A percentile compares a stretch with the other conserved stretches of the same genome.
Evolutionary conservation across 1,140 invertebrate genomes (phyloP).

Genomic region (Drosophila lacteicornis): DNA sequence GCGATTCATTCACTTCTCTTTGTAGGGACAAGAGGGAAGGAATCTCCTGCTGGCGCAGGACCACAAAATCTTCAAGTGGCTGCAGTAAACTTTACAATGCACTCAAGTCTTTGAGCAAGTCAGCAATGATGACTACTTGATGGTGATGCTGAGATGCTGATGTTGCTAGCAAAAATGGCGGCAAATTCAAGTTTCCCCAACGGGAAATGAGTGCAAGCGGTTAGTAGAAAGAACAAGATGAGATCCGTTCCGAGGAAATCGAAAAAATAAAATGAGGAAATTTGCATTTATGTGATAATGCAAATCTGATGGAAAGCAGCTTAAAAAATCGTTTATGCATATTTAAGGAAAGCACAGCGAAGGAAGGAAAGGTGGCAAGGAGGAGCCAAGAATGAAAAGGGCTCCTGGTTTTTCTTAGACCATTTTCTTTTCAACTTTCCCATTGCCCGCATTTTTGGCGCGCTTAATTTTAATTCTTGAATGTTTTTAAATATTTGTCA

Average conservation of each 20-base stretch:
- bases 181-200: slow-evolving; percentile 22
- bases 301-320: slow-evolving; percentile 42
- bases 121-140: slow-evolving; percentile 42
- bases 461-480: not conserved
- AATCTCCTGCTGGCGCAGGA: slow-evolving; percentile 3
- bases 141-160: slow-evolving; percentile 6
- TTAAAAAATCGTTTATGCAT: slow-evolving; percentile 44
- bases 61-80: slow-evolving; percentile 21
- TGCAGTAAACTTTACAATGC: slow-evolving; percentile 36
- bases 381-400: not conserved
- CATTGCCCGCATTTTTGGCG: no score
- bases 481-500: not conserved
- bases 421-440: no score
- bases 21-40: slow-evolving; percentile 4
- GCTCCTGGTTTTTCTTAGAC: not conserved
- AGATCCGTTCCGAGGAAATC: not conserved
- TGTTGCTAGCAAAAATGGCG: slow-evolving; percentile 14
- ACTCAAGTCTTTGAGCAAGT: slow-evolving; percentile 45
- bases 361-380: not conserved
- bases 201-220: slow-evolving; percentile 1
- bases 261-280: slow-evolving; percentile 29
- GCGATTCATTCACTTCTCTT: slow-evolving; percentile 50
- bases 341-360: slow-evolving; percentile 20
- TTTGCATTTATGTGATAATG: slow-evolving; percentile 46
- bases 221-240: not conserved